Evolutionary conservation across 2,888 invertebrate genomes (phyloP).

Genomic region (Xylota segnis): DNA sequence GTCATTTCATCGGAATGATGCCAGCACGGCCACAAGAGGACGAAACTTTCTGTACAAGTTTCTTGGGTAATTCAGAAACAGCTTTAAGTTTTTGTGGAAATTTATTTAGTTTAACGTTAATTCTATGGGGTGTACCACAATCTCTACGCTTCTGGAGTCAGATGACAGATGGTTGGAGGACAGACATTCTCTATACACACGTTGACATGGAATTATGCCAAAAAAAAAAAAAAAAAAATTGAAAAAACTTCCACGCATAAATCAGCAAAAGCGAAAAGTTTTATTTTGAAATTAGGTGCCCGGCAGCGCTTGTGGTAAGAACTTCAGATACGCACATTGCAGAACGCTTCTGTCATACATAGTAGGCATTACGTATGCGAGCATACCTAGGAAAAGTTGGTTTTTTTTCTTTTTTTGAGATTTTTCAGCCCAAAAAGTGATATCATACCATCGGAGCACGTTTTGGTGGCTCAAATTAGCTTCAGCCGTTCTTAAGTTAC

Average conservation of each 20-base stretch:
- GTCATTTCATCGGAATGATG: slow-evolving; percentile 45
- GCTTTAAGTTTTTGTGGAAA: slow-evolving; percentile 41
- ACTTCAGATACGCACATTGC: slow-evolving; percentile 5
- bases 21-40: slow-evolving; percentile 5
- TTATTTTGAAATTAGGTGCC: slow-evolving; percentile 4
- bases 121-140: not conserved
- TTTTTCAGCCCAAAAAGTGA: not conserved
- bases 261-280: not conserved
- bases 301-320: not conserved
- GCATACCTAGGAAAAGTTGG: not conserved
- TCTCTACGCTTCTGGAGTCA: not conserved
- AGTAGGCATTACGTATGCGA: not conserved
- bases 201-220: slow-evolving; percentile 7
- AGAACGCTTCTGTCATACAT: not conserved
- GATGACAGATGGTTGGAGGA: not conserved
- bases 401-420: not conserved
- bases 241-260: slow-evolving; percentile 2
- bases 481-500: not conserved
- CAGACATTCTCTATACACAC: no score
- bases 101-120: slow-evolving; percentile 28
- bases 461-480: not conserved
- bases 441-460: not conserved
- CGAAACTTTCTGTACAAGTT: slow-evolving; percentile 44
- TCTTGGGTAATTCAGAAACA: slow-evolving; percentile 16
- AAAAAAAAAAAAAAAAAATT: no score